These are phyloP conservation scores for Scomberomorus guttatus DNA, from an alignment of 2,797 vertebrate species.

Conservation along the genomic window DNA sequence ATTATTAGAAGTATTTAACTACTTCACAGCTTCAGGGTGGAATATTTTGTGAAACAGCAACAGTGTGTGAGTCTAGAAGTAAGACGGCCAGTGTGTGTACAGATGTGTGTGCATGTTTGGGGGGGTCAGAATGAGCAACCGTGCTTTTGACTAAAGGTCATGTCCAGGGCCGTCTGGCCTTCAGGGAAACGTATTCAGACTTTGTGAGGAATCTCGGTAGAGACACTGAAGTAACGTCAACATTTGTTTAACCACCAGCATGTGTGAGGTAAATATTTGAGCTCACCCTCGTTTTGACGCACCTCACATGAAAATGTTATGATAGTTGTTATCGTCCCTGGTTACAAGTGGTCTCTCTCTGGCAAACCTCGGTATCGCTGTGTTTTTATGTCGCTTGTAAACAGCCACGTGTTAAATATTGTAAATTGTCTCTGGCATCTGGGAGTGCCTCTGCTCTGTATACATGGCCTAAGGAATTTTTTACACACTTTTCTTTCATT, in stretches of 20 bases:
- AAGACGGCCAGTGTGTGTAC: constrained; percentile 8
- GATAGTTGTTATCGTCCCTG: constrained; percentile 28
- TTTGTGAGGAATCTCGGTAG: constrained; percentile 50
- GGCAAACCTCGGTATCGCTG: background rate
- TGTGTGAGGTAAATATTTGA: constrained; percentile 80
- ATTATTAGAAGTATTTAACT: background rate
- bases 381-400: constrained; percentile 42
- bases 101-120: background rate
- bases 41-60: constrained; percentile 10
- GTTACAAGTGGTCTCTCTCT: constrained; percentile 12
- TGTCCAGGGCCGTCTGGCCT: constrained; percentile 21
- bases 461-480: constrained; percentile 45
- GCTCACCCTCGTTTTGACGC: constrained; percentile 39
- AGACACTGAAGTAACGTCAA: constrained; percentile 53
- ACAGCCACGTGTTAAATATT: constrained; percentile 49
- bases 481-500: constrained; percentile 35
- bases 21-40: background rate
- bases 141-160: constrained; percentile 57
- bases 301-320: constrained; percentile 60
- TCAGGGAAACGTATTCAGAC: constrained; percentile 48
- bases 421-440: constrained; percentile 51
- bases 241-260: constrained; percentile 65
- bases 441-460: constrained; percentile 41
- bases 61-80: background rate
- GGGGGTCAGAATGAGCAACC: constrained; percentile 30